Evolutionary conservation across 1,140 invertebrate genomes (phyloP).

Genomic region (Panulirus ornatus): DNA sequence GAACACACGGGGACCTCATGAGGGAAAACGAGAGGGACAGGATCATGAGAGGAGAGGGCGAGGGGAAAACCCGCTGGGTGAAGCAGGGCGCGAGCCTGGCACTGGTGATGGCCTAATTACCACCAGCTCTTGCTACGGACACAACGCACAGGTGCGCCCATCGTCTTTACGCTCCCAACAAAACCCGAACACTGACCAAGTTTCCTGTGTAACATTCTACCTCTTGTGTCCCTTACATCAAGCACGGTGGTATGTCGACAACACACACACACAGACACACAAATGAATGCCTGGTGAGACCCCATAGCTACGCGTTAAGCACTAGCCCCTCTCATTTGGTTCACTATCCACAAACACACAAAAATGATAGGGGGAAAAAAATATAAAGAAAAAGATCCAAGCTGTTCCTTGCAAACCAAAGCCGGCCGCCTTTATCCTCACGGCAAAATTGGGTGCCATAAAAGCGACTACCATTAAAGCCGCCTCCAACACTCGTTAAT

Average conservation of each 20-base stretch:
- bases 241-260: too few species aligned
- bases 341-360: too few species aligned
- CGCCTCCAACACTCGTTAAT: slow-evolving; percentile 46
- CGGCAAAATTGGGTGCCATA: slow-evolving; percentile 59
- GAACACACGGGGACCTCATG: neutral
- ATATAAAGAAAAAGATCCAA: slow-evolving; percentile 4
- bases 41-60: neutral
- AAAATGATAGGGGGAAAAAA: slow-evolving; percentile 25
- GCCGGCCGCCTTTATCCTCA: slow-evolving; percentile 45
- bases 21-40: neutral
- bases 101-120: too few species aligned
- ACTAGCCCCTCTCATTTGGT: neutral
- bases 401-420: slow-evolving; percentile 17
- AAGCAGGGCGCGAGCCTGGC: neutral
- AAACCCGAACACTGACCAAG: too few species aligned
- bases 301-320: neutral
- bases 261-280: too few species aligned
- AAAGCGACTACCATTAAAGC: slow-evolving; percentile 58
- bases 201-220: too few species aligned
- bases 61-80: neutral
- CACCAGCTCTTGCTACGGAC: too few species aligned
- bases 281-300: too few species aligned
- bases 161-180: too few species aligned
- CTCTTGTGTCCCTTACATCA: too few species aligned
- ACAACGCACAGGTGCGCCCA: too few species aligned